Conservation (phyloP, 2,113 vertebrate species). For the Osmerus eperlanus region DNA sequence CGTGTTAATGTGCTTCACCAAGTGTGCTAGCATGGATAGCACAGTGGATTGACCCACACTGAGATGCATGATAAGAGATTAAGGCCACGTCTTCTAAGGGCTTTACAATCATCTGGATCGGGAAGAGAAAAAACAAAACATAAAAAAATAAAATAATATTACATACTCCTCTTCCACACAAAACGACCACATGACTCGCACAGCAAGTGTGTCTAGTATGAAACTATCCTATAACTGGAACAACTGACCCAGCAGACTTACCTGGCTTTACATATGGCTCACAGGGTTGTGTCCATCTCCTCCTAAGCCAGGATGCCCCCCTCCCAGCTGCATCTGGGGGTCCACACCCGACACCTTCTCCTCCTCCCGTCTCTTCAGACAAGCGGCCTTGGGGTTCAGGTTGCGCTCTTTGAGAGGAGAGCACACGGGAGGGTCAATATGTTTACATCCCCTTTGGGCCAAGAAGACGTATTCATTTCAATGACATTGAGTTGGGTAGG, state of each 20-base stretch:
- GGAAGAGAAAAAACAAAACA: constrained; percentile 20
- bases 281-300: constrained; percentile 86
- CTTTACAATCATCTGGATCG: constrained; percentile 66
- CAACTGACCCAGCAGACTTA: constrained; percentile 39
- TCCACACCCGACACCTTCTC: constrained; percentile 93
- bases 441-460: no score
- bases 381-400: constrained; percentile 96
- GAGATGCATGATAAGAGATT: constrained; percentile 68
- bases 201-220: neutral
- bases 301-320: constrained; percentile 80
- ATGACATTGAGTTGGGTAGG: no score
- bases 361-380: constrained; percentile 95
- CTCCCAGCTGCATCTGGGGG: constrained; percentile 87
- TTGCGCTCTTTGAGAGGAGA: constrained; percentile 82
- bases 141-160: neutral
- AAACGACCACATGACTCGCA: neutral
- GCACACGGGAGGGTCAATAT: neutral
- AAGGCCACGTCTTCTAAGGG: constrained; percentile 76
- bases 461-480: no score
- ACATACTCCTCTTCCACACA: neutral
- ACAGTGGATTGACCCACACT: constrained; percentile 48
- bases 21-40: constrained; percentile 19
- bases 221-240: neutral
- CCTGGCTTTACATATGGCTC: constrained; percentile 84
- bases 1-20: neutral